A percentile compares a stretch with the other conserved stretches of the same genome.
These are phyloP conservation scores for Cataglyphis hispanica DNA, from an alignment of 1,140 invertebrate species.

Conservation along the genomic window DNA sequence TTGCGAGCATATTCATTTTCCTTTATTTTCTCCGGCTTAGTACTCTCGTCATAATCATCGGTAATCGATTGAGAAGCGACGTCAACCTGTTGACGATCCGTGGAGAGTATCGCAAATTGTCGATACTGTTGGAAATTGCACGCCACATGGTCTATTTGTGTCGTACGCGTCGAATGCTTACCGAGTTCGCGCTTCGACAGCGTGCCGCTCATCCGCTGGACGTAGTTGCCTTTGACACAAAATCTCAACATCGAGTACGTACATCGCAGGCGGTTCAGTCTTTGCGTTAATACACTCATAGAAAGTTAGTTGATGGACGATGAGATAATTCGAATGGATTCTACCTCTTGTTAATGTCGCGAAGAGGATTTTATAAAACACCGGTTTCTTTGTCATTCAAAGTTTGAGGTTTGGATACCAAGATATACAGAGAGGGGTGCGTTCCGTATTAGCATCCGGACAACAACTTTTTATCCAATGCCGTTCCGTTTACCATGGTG, in stretches of 20 bases:
- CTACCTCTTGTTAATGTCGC: not conserved
- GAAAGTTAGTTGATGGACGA: not conserved
- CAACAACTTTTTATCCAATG: constrained; percentile 15
- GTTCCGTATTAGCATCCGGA: constrained; percentile 12
- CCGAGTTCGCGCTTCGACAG: too few relatives aligned
- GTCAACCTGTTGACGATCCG: too few relatives aligned
- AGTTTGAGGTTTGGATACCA: not conserved
- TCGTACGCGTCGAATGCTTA: not conserved
- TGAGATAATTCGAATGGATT: not conserved
- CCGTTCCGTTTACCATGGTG: constrained; percentile 14
- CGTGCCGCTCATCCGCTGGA: too few relatives aligned
- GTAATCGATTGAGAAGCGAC: not conserved
- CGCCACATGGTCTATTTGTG: not conserved
- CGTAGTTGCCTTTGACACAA: not conserved
- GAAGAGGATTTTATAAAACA: not conserved
- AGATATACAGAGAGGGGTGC: not conserved
- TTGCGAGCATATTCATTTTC: constrained; percentile 52
- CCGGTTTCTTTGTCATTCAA: not conserved
- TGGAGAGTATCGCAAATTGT: not conserved
- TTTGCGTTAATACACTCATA: not conserved
- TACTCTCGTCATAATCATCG: too few relatives aligned
- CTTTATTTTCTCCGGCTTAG: not conserved
- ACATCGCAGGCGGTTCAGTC: not conserved
- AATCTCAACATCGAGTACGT: not conserved
- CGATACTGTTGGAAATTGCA: not conserved